These are phyloP conservation scores for Galeopterus variegatus DNA, from an alignment of 2,113 vertebrate species.

Conservation along the genomic window DNA sequence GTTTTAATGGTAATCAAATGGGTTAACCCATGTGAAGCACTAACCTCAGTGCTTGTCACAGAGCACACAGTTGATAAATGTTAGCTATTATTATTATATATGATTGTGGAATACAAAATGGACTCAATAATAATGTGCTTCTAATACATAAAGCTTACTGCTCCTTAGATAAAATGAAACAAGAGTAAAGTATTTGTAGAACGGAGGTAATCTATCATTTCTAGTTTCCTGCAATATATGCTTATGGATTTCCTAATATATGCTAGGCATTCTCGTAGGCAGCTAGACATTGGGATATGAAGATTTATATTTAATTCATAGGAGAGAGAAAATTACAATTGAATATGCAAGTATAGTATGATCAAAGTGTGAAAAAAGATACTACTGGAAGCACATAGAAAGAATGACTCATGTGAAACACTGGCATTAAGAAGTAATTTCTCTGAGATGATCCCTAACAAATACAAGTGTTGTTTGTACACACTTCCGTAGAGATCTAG, in stretches of 20 bases:
- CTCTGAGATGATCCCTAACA: background rate
- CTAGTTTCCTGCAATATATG: background rate
- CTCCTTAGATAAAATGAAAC: background rate
- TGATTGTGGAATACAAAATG: background rate
- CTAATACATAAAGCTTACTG: background rate
- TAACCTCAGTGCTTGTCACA: background rate
- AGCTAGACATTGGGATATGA: background rate
- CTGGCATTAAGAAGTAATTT: background rate
- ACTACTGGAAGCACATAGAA: background rate
- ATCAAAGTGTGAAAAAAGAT: background rate
- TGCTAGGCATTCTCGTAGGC: background rate
- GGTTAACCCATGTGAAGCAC: background rate
- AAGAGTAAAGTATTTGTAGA: background rate
- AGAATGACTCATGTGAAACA: background rate
- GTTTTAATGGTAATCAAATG: background rate
- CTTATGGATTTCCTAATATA: background rate
- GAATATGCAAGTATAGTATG: background rate
- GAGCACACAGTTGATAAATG: background rate
- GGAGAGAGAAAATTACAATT: background rate
- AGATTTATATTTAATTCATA: background rate
- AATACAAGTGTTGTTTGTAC: background rate
- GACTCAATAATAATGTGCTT: background rate
- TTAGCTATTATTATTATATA: constrained; percentile 33
- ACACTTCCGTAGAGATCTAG: background rate
- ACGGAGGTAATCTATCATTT: background rate